Percentiles rank a stretch among this genome's conserved stretches.
These are phyloP conservation scores for Nixonia krombeini DNA, from an alignment of 1,140 invertebrate species.

Conservation along the genomic window DNA sequence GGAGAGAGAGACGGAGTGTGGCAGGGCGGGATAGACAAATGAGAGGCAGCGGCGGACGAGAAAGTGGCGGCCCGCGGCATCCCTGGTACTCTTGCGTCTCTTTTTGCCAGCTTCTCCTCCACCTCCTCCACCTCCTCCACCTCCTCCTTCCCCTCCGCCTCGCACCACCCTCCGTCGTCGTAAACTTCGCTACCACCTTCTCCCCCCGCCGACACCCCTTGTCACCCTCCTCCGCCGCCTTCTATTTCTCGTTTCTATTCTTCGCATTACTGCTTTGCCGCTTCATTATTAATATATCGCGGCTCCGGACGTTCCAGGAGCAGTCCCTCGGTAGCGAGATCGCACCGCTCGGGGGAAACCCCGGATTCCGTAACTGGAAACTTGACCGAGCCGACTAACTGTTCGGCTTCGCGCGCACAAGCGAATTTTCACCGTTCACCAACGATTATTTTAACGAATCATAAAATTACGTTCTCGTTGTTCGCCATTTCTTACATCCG, in stretches of 20 bases:
- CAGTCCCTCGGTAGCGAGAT: slow-evolving; percentile 36
- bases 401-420: too few species aligned
- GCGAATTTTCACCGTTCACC: too few species aligned
- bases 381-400: too few species aligned
- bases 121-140: too few species aligned
- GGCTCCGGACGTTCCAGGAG: slow-evolving; percentile 33
- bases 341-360: background rate
- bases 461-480: too few species aligned
- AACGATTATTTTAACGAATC: too few species aligned
- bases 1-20: slow-evolving; percentile 18
- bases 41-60: slow-evolving; percentile 7
- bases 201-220: too few species aligned
- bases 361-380: too few species aligned
- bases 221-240: too few species aligned
- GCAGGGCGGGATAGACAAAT: background rate
- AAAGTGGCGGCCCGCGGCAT: slow-evolving; percentile 24
- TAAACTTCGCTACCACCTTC: too few species aligned
- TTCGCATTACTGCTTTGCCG: slow-evolving; percentile 53
- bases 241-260: slow-evolving; percentile 38
- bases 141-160: too few species aligned
- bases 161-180: too few species aligned
- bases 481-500: background rate
- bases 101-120: slow-evolving; percentile 49
- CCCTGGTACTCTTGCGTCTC: slow-evolving; percentile 34
- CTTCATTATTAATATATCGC: slow-evolving; percentile 68